phyloP scores from a whole-genome alignment of 2,797 vertebrate genomes.

The Iguana delicatissima region DNA sequence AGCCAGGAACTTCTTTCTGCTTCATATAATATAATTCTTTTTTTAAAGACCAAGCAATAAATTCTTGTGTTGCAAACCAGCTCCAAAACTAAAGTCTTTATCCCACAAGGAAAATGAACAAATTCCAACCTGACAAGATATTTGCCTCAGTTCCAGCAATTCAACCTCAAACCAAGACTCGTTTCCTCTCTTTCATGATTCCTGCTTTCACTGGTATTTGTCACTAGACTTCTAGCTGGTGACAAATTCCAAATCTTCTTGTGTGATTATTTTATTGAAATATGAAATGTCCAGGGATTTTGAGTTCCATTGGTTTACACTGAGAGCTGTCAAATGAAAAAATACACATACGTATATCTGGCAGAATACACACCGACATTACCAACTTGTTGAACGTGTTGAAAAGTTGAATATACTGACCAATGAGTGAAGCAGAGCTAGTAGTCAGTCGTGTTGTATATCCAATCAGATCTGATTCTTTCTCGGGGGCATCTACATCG shows the following conservation, averaged over 20 bases:
- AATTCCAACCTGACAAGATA: conserved; percentile 21
- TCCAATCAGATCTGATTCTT: background rate
- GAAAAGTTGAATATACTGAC: too few species aligned
- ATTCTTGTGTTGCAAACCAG: conserved; percentile 53
- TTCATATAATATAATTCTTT: conserved; percentile 49
- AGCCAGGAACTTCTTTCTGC: conserved; percentile 44
- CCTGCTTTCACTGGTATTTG: background rate
- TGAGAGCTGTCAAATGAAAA: background rate
- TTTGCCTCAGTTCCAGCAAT: conserved; percentile 28
- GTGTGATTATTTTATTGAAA: too few species aligned
- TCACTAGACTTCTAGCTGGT: fast-evolving
- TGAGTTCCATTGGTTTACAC: background rate
- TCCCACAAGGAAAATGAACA: conserved; percentile 44
- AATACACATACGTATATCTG: background rate
- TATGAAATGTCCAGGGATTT: background rate
- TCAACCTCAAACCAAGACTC: background rate
- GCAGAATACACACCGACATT: background rate
- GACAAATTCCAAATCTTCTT: background rate
- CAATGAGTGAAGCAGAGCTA: background rate
- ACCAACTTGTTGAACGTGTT: background rate
- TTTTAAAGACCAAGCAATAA: conserved; percentile 49
- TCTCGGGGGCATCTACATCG: background rate
- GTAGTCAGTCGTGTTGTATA: background rate
- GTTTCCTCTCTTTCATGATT: background rate
- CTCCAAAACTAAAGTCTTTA: conserved; percentile 37